phyloP scores from a whole-genome alignment of 2,888 invertebrate species.

The Lochmaea capreae region DNA sequence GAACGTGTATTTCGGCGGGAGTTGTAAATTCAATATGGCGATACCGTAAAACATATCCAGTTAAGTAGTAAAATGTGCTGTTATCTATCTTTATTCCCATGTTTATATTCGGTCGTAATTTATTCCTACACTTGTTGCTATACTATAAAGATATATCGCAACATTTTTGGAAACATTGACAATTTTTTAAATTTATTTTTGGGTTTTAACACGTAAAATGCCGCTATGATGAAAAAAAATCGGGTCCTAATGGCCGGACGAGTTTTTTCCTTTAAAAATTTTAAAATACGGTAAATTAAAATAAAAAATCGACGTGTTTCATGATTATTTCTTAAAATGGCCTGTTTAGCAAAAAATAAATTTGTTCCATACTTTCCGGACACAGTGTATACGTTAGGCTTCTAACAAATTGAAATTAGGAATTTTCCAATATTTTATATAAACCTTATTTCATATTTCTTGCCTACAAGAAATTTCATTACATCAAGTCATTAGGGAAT shows the following conservation, averaged over 20 bases:
- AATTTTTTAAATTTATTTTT: too few relatives aligned
- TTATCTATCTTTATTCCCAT: constrained; percentile 29
- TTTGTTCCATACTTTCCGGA: too few relatives aligned
- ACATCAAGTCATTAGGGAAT: constrained; percentile 31
- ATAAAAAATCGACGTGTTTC: too few relatives aligned
- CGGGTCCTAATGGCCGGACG: too few relatives aligned
- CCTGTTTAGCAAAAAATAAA: too few relatives aligned
- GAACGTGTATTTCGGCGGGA: constrained; percentile 22
- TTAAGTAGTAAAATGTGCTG: constrained; percentile 28
- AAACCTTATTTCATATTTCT: constrained; percentile 6
- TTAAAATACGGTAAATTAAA: too few relatives aligned
- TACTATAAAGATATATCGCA: not conserved
- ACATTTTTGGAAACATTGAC: too few relatives aligned
- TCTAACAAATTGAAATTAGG: not conserved
- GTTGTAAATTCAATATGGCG: constrained; percentile 28
- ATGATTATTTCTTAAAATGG: too few relatives aligned
- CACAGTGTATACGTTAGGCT: not conserved
- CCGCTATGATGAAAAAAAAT: too few relatives aligned
- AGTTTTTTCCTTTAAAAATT: too few relatives aligned
- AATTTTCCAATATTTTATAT: constrained; percentile 7
- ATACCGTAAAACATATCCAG: constrained; percentile 30
- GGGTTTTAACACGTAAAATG: too few relatives aligned
- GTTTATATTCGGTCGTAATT: constrained; percentile 18
- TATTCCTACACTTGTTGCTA: constrained; percentile 30
- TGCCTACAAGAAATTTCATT: constrained; percentile 21